Base-by-base conservation (phyloP, 2,113 vertebrate species). In the Nothocercus julius region DNA sequence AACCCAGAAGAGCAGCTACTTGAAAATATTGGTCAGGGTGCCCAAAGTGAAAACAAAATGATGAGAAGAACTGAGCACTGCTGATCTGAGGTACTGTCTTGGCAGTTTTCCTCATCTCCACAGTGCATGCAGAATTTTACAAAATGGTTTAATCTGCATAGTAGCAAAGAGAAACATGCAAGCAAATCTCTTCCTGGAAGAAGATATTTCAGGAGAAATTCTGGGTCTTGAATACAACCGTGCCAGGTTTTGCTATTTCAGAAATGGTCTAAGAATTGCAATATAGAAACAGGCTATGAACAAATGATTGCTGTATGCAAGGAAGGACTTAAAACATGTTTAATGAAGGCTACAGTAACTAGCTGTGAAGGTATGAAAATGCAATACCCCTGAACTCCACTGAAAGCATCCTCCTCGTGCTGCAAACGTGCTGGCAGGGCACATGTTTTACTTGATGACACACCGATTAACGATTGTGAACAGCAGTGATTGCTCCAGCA, bases 391-490 rank as follows among this genome's bases (percentile, higher is more conserved):
- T 28, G 30, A 95, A 88, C 51, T 61, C 68, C 73, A 62, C 66
- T 22, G 85, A 77, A 36, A 90, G 54, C 83, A 82, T 70, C 77
- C 70, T 76, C 53, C 47, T 63, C 64, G 54, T 16, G 25, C 2
- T 76, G 85, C 87, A 92, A 90, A 75, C 11, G 7, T 24, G 56
- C 86, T 82, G 74, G 86, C 89, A 94, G 76, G 85, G 88, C 58
- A 84, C 80, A 82, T 49, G 69, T 83, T 95, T 88, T 87, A 5
- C 77, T 93, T 91, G 82, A 85, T 49, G 77, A 72, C 90, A 93
- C 69, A 74, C 36, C 49, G 8, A 73, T 86, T 66, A 94, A 90
- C 34, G 77, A 93, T 80, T 69, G 73, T 54, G 36, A 84, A 85
- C 77, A 89, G 83, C 10, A 0, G 30, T 82, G 95, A 87, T 58